A percentile compares a stretch with the other conserved stretches of the same genome.
Conservation (phyloP, 2,888 invertebrate genomes). For the Phalangium opilio region DNA sequence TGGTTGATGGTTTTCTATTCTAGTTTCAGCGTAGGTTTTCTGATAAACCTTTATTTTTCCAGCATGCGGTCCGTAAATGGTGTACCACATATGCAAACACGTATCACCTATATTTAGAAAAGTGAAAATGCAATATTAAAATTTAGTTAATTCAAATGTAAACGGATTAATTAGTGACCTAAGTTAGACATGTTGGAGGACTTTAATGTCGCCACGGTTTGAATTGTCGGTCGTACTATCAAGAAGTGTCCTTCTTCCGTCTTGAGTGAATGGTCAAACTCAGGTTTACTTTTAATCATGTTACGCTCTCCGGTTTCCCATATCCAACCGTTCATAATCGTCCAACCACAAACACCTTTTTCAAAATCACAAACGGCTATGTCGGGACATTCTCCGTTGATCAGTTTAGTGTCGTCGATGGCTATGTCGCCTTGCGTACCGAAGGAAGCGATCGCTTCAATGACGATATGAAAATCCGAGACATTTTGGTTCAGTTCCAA, state of each 20-base stretch:
- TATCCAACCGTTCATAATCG: slow-evolving; percentile 7
- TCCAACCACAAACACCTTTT: slow-evolving; percentile 18
- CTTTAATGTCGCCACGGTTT: slow-evolving; percentile 8
- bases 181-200: slow-evolving; percentile 12
- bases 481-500: slow-evolving; percentile 1
- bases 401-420: slow-evolving; percentile 17
- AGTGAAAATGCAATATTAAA: no score
- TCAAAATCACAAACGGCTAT: slow-evolving; percentile 17
- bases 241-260: slow-evolving; percentile 13
- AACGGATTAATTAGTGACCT: no score
- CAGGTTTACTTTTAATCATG: slow-evolving; percentile 11
- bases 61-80: slow-evolving; percentile 19
- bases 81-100: slow-evolving; percentile 16
- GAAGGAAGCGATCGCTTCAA: slow-evolving; percentile 3
- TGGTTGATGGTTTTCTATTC: slow-evolving; percentile 11
- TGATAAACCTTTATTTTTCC: slow-evolving; percentile 26
- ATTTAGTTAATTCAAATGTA: no score
- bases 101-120: slow-evolving; percentile 15
- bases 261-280: slow-evolving; percentile 13
- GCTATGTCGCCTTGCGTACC: slow-evolving; percentile 13
- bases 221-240: slow-evolving; percentile 3
- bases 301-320: slow-evolving; percentile 11
- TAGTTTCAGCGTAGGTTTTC: slow-evolving; percentile 10
- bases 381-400: slow-evolving; percentile 11
- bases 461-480: slow-evolving; percentile 9